Base-by-base conservation (phyloP, 1,140 invertebrate species). In the Tetraneura akinire region DNA sequence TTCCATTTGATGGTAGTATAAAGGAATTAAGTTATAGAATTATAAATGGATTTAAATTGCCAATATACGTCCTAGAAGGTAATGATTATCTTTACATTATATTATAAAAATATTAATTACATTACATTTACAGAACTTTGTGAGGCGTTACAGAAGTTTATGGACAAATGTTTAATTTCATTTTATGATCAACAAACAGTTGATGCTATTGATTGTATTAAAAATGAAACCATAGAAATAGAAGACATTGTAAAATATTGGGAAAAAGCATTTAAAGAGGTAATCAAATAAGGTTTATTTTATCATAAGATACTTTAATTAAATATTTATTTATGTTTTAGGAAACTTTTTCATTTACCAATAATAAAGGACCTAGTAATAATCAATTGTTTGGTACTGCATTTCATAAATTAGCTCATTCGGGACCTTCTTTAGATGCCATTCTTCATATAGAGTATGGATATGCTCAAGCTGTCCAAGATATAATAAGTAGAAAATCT, bases 371-470 rank as follows among this genome's bases (percentile, higher is more conserved):
- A 55, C 89, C 91, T 1, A 91, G 91, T 0, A 91, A 93, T 85
- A 91, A 93, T 84, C 91, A 92, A 84, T 86, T 95, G 21, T 92
- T 93, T 87, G 91, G 92, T 23, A 90, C 91, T 13, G 92, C 93
- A 51, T 95, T 94, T 86, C 92, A 94, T 84, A 89, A 90, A 83
- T 85, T 95, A 53, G 92, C 94, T 8, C 93, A 95, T 85, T 94
- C 93, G 0, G 92, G 92, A 5, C 70, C 78, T 13, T 92, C 92
- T 8, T 84, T 94, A 23, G 91, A 92, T 83, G 91, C 91, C 0
- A 91, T 95, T 81, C 86, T 94, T 32, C 91, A 93, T 85, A 89
- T 93, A 55, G 93, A 95, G 85, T 91, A 92, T 83, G 90, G 90
- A 42, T 93, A 91, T 86, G 91, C 92, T n/a, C 87, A 90, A 81